Evolutionary conservation across 2,888 invertebrate species (phyloP), one percentile per base, ranked within the genome.

Genomic region (Aleiodes testaceus): DNA sequence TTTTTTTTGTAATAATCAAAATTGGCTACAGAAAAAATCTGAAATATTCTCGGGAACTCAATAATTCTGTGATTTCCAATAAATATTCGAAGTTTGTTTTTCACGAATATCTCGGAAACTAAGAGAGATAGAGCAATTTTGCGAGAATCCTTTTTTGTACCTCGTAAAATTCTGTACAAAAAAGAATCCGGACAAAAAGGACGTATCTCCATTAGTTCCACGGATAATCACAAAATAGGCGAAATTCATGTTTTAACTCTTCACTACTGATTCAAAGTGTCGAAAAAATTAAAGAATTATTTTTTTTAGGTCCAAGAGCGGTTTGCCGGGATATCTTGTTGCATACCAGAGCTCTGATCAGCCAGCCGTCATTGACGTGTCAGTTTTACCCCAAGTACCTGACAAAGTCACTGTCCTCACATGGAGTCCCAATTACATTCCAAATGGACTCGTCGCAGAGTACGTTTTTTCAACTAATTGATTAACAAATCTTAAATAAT

Each of bases 281-380:
- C 44, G 63, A 68, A 70, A 47, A 18, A 70, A 68, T 67, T 59
- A 65, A 68, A 75, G 47, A 64, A 72, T 72, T 2, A 66, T 26
- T 77, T 82, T 20, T 52, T 20, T 52, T 47, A 95, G 95, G 87
- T 90, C 92, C 84, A 92, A 93, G 85, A 87, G 91, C 16, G 94
- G 93, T 0, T 93, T 92, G 88, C 94, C 93, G 0, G 95, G 95
- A 18, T 93, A 92, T 87, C 88, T 94, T 78, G 92, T 93, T 22
- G 91, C 92, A 63, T 91, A 91, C 81, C 95, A 95, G 88, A 91
- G 93, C 14, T 88, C 89, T 0, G 85, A 85, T 9, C 82, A 86
- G 36, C 84, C 84, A 3, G 88, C 88, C 7, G 84, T 84, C 2
- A 91, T 91, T 63, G 90, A 93, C 84, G 89, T 94, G 55, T 89